Evolutionary conservation across 2,888 invertebrate genomes (phyloP).

Genomic region (Dendrolimus houi): DNA sequence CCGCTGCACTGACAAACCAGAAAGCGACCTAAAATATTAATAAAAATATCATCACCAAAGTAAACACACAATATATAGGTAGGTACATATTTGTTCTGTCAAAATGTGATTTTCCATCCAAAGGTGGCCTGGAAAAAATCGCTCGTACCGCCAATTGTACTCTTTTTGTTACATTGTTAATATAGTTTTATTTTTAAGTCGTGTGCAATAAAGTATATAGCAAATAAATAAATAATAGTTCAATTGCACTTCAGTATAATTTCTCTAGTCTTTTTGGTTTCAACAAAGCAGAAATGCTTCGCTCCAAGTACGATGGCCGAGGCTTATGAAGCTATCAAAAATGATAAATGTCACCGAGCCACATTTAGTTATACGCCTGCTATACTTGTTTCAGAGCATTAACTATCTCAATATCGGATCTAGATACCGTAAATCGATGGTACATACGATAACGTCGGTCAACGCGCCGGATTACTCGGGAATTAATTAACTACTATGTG

Average conservation of each 20-base stretch:
- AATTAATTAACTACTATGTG: constrained; percentile 53
- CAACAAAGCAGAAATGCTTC: neutral
- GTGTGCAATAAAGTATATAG: neutral
- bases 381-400: constrained; percentile 46
- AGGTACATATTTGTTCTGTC: no score
- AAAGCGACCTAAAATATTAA: no score
- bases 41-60: no score
- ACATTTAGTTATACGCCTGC: constrained; percentile 33
- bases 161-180: no score
- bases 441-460: constrained; percentile 55
- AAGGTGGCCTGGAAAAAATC: no score
- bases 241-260: neutral
- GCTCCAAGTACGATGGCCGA: constrained; percentile 2
- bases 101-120: no score
- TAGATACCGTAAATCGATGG: constrained; percentile 32
- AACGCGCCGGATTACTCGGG: constrained; percentile 43
- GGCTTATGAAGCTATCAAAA: constrained; percentile 14
- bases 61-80: no score
- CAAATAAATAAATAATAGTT: neutral
- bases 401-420: constrained; percentile 51
- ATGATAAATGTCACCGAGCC: constrained; percentile 26
- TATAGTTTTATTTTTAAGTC: neutral
- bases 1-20: no score
- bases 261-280: neutral
- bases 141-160: no score